Evolutionary conservation across 2,797 vertebrate species (phyloP), one percentile per base, ranked within the genome.

Genomic region (Coreius guichenoti): DNA sequence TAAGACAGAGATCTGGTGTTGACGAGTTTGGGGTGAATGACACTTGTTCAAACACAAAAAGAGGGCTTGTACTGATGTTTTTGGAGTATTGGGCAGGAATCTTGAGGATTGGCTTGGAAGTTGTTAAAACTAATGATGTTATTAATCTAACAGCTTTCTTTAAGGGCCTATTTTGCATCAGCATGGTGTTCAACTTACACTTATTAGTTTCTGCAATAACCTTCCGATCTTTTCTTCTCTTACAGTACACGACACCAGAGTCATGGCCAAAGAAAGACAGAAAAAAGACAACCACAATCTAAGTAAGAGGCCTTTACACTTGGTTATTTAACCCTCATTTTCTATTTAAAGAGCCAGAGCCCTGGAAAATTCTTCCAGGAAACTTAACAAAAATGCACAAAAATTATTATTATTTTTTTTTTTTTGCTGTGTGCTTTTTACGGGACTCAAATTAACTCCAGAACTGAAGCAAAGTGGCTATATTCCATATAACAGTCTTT

Each of bases 271-370:
- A 94, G 98, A 99, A 90, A 96, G 98, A 86, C 97, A 99, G 94
- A 99, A 99, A 92, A 99, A 99, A 92, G 97, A 99, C 94, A 99
- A 99, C 92, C 98, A 99, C 90, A 99, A 99, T 89, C 95, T 99
- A 91, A 99, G 98, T 99, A 93, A 97, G 98, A 94, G 29, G 8
- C 23, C 7, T 78, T 5, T 82, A 6, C 7, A 33, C 31, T 16
- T 39, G 23, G 3, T 39, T 68, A 29, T 67, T 33, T 85, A 21
- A 65, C 19, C 31, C 26, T 51, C 2, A 13, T 13, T 13, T 72
- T 31, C 23, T 31, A 11, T 54, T 43, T 11, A 13, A 17, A 76
- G 29, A 31, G 5, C 17, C 31, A 19, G 36, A 67, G 26, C 23
- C 9, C 36, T 4, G 4, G n/a, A 26, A 67, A 67, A 36, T 56